Conservation (phyloP, 2,797 vertebrate species). For the Sebastes oblongus region DNA sequence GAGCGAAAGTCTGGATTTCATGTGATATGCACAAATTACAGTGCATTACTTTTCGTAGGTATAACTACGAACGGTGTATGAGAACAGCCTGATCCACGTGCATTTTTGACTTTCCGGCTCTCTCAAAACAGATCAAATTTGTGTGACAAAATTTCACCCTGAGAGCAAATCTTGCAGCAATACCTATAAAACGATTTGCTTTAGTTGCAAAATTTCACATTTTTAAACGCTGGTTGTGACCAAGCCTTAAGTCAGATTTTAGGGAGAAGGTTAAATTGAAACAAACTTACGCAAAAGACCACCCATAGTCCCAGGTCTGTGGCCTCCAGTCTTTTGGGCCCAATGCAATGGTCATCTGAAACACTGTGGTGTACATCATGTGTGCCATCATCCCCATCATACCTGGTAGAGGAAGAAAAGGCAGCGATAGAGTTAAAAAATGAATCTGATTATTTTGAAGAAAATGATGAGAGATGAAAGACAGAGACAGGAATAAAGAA, state of each 20-base stretch:
- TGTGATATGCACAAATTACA: no score
- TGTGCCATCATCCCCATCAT: slow-evolving; percentile 87
- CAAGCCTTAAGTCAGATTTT: neutral
- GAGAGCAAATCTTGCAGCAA: neutral
- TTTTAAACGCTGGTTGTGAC: neutral
- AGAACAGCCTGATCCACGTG: no score
- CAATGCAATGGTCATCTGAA: slow-evolving; percentile 85
- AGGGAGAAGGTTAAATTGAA: neutral
- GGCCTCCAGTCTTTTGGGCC: slow-evolving; percentile 86
- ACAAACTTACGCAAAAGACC: slow-evolving; percentile 84
- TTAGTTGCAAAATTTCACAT: neutral
- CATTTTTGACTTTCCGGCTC: neutral
- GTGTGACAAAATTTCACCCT: neutral
- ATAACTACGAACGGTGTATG: no score
- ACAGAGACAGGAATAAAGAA: neutral
- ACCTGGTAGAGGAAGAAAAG: slow-evolving; percentile 57
- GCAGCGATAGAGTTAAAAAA: neutral
- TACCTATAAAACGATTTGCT: neutral
- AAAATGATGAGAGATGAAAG: neutral
- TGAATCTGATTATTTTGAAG: neutral
- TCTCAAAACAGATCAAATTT: neutral
- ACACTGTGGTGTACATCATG: slow-evolving; percentile 87
- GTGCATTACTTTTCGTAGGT: no score
- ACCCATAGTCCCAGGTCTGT: slow-evolving; percentile 85
- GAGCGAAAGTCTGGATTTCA: no score